Conservation (phyloP, 2,888 invertebrate species). For the Lypha dubia region DNA sequence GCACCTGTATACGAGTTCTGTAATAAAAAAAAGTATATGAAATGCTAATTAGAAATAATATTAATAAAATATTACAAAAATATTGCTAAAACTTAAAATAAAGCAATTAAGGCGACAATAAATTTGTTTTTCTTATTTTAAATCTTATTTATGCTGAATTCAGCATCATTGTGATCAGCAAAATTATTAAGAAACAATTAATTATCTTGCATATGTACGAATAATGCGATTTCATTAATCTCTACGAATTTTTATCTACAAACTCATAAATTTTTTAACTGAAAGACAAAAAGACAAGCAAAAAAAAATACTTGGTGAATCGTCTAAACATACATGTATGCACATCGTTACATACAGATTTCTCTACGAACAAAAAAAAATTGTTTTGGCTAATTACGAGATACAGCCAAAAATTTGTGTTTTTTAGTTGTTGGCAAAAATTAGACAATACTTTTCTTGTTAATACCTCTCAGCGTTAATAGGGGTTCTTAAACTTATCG, state of each 20-base stretch:
- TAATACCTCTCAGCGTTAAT: constrained; percentile 3
- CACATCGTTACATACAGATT: too few relatives aligned
- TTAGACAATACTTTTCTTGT: constrained; percentile 40
- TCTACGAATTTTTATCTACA: constrained; percentile 33
- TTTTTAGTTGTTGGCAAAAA: constrained; percentile 69
- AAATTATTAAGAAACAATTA: constrained; percentile 20
- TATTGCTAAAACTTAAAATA: constrained; percentile 41
- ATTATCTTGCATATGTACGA: neutral
- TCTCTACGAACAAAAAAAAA: constrained; percentile 71
- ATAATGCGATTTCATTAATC: constrained; percentile 43
- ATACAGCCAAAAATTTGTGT: constrained; percentile 78
- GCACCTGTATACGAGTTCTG: constrained; percentile 83
- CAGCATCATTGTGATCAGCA: constrained; percentile 23
- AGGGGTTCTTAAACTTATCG: constrained; percentile 19
- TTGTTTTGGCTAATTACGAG: constrained; percentile 78
- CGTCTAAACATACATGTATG: constrained; percentile 27
- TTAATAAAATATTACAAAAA: constrained; percentile 3
- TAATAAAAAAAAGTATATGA: constrained; percentile 73
- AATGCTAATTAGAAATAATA: constrained; percentile 23
- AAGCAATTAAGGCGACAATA: constrained; percentile 59
- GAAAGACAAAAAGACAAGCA: neutral
- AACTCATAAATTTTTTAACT: constrained; percentile 50
- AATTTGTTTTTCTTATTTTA: constrained; percentile 54
- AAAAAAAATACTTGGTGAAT: constrained; percentile 25
- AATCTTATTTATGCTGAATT: constrained; percentile 58